Base-by-base conservation (phyloP, 2,113 vertebrate species). In the Gallinago paraguaiae region DNA sequence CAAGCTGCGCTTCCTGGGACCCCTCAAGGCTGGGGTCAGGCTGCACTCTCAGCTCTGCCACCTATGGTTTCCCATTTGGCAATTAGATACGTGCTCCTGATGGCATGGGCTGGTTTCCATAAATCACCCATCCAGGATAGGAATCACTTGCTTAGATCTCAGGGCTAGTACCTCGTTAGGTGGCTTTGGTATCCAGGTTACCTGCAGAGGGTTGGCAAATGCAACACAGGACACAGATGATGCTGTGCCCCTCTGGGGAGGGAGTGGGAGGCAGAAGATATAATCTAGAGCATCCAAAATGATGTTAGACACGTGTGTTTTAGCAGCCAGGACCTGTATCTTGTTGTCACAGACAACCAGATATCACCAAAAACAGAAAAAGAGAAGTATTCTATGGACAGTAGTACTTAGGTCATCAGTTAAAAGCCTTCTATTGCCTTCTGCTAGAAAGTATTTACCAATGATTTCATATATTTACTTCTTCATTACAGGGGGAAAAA, bases 1-100 rank as follows among this genome's bases (percentile, higher is more conserved):
- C 0, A 1, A 65, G 18, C 8, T 61, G 33, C 16, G 2, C 45
- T 51, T 69, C 11, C 28, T 1, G 0, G 28, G 5, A 14, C 9
- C 5, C 22, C 25, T n/a, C 3, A 2, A 92, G 54, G 9, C 10
- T 24, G 50, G 10, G 33, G 8, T 65, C 64, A 70, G 90, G 30
- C 65, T 82, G 41, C 1, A 1, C 25, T 25, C 30, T 31, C 31
- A 39, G n/a, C 41, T 35, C 5, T 13, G 64, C 9, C 35, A 23
- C 43, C 43, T 24, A 23, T 1, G 3, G 17, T 11, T 64, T 48
- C 39, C 14, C 1, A 0, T 33, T 25, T 22, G 25, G 68, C 33
- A 11, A 5, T 13, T 7, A 4, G 17, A 15, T 16, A 5, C 50
- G 35, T 0, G 0, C 16, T 37, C 8, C 48, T 43, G 31, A 12